Percentiles rank a stretch among this genome's conserved stretches.
Conservation (phyloP, 1,140 invertebrate genomes). For the Caenorhabditis brenneri region DNA sequence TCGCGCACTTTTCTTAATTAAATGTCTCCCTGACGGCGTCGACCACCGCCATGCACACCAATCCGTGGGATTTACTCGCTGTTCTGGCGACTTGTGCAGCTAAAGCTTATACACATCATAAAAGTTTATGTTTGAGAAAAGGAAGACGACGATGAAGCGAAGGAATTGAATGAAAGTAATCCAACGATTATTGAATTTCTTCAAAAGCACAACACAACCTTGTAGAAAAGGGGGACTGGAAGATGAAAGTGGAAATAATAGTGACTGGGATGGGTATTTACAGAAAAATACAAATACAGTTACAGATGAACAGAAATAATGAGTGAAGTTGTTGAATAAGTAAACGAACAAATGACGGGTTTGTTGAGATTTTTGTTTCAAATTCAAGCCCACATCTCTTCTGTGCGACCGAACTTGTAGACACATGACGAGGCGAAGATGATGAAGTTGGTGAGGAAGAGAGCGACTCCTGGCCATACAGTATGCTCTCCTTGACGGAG, state of each 20-base stretch:
- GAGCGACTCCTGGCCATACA: conserved; percentile 77
- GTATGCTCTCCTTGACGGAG: conserved; percentile 62
- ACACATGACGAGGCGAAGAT: conserved; percentile 88
- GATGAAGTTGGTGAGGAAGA: conserved; percentile 92
- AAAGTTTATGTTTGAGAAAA: not conserved
- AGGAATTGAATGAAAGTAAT: not conserved
- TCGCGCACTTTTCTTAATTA: conserved; percentile 37
- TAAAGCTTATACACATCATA: not conserved
- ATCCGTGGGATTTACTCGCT: conserved; percentile 18
- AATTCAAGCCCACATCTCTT: conserved; percentile 77
- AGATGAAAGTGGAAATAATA: not conserved
- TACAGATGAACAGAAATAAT: not conserved
- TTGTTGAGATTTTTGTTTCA: no score
- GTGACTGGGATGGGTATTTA: not conserved
- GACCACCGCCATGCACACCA: not conserved
- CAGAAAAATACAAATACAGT: not conserved
- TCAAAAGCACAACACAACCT: not conserved
- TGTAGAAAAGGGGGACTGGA: no score
- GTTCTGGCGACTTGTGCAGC: not conserved
- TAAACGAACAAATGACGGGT: no score
- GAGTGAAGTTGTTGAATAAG: no score
- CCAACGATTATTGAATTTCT: not conserved
- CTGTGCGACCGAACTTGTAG: conserved; percentile 91
- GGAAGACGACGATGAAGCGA: not conserved
- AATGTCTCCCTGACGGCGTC: not conserved